phyloP scores from a whole-genome alignment of 2,888 invertebrate species.

The Malthinus flaveolus region DNA sequence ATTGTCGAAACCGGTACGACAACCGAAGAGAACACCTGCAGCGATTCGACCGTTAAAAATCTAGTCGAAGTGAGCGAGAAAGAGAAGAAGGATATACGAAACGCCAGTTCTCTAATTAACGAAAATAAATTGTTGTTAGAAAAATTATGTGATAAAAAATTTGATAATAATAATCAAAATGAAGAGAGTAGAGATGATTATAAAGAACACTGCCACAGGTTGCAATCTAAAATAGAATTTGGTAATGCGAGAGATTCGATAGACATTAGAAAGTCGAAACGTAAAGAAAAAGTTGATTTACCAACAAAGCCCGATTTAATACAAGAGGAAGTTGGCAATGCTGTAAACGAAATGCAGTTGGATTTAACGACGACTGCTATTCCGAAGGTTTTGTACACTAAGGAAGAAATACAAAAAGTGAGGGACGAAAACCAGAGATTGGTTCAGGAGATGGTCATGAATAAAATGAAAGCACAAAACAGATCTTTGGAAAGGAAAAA shows the following conservation, averaged over 20 bases:
- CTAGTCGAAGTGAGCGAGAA: constrained; percentile 40
- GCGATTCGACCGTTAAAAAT: constrained; percentile 54
- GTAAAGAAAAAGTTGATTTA: constrained; percentile 46
- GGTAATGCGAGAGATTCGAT: constrained; percentile 71
- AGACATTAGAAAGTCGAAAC: constrained; percentile 63
- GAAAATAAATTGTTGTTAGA: constrained; percentile 33
- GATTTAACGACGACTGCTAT: constrained; percentile 42
- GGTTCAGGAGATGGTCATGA: constrained; percentile 82
- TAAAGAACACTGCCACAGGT: constrained; percentile 66
- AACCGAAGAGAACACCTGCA: constrained; percentile 63
- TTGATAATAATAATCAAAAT: constrained; percentile 8
- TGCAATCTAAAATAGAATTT: constrained; percentile 71
- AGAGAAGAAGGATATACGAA: constrained; percentile 17
- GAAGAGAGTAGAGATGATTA: constrained; percentile 47
- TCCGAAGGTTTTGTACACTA: constrained; percentile 47
- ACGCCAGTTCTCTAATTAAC: constrained; percentile 1
- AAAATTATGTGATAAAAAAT: constrained; percentile 15
- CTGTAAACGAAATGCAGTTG: constrained; percentile 54
- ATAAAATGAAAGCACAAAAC: constrained; percentile 71
- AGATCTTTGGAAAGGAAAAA: constrained; percentile 63
- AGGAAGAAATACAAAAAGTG: constrained; percentile 76
- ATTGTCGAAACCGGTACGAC: constrained; percentile 60
- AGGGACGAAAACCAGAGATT: constrained; percentile 82
- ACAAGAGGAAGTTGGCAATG: constrained; percentile 53
- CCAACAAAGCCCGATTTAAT: constrained; percentile 46